Base-by-base conservation (phyloP, 2,888 invertebrate species). In the Melinaea marsaeus region DNA sequence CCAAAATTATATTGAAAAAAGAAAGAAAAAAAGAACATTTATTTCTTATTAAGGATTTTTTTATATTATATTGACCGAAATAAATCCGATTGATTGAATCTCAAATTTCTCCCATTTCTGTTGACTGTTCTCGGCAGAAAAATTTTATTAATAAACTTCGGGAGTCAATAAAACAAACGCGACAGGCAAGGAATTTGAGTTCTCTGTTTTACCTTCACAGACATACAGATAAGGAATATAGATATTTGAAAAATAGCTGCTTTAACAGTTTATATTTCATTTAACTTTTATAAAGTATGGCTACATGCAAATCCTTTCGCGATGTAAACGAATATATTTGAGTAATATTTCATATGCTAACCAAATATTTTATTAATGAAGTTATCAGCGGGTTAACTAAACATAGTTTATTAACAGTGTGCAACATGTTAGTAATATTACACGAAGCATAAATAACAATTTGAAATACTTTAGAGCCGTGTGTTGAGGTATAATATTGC, bases 91-190 rank as follows among this genome's bases (percentile, higher is more conserved):
- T 46, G 46, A 55, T 55, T 55, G n/a, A 55, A 46, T 48, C 13
- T 55, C 33, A 22, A 33, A 34, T 37, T 45, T 46, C 45, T 42
- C 34, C 11, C 13, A 5, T 54, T 61, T 48, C 45, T 54, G 57
- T 63, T 67, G 55, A 62, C 56, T 62, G 67, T 71, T 66, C 68
- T 71, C 74, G 72, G 78, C 79, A 80, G 80, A 83, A 74, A 79
- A 83, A 84, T 83, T 84, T 80, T 67, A 78, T 82, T 83, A 85
- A 88, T 87, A 88, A 87, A 86, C 81, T 84, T 84, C 72, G 72
- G 74, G 78, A 82, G 78, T 86, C 83, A 85, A 85, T 87, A 86
- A 86, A 86, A 86, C 81, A 86, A 86, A 82, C 70, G 84, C 79
- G 80, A 81, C 80, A 78, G 82, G 71, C 70, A 74, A 81, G 74